phyloP scores from a whole-genome alignment of 2,888 invertebrate genomes.

The Lasioglossum malachurum region DNA sequence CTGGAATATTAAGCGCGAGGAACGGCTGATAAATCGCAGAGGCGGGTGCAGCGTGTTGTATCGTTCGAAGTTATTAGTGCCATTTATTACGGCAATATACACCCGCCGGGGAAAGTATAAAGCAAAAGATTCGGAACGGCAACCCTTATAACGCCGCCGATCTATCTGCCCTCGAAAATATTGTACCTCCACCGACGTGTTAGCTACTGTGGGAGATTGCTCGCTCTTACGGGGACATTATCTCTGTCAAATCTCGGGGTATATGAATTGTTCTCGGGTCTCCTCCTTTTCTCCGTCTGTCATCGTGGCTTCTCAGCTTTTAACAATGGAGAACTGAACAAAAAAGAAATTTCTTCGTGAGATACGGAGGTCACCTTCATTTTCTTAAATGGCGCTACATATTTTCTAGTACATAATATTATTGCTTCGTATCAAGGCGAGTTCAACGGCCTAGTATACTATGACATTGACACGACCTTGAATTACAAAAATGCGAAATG shows the following conservation, averaged over 20 bases:
- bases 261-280: neutral
- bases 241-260: neutral
- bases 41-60: neutral
- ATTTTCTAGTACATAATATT: too few species aligned
- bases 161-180: conserved; percentile 8
- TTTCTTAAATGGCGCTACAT: too few species aligned
- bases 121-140: conserved; percentile 17
- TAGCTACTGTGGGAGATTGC: neutral
- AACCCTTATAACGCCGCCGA: conserved; percentile 24
- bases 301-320: neutral
- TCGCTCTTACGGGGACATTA: neutral
- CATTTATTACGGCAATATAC: conserved; percentile 9
- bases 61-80: neutral
- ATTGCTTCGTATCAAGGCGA: too few species aligned
- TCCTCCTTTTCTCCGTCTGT: neutral
- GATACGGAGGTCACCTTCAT: too few species aligned
- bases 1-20: conserved; percentile 4
- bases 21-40: neutral
- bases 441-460: too few species aligned
- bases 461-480: too few species aligned
- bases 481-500: too few species aligned
- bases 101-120: conserved; percentile 8
- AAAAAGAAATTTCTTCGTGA: too few species aligned
- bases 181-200: neutral
- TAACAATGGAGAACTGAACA: neutral